Percentiles rank a stretch among this genome's conserved stretches.
Evolutionary conservation across 2,888 invertebrate genomes (phyloP).

Genomic region (Melieria picta): DNA sequence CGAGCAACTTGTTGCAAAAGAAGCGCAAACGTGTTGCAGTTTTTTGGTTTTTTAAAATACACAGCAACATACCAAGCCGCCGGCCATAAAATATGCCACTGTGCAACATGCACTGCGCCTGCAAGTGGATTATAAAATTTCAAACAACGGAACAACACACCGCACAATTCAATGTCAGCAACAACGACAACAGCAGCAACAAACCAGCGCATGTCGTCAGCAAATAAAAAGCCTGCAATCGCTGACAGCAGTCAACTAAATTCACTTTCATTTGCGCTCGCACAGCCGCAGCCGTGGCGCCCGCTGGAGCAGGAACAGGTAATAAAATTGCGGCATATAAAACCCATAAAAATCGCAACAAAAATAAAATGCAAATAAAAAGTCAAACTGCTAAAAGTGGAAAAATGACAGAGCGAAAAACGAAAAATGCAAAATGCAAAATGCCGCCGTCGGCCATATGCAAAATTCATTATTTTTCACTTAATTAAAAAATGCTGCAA

Average conservation of each 20-base stretch:
- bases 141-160: not conserved
- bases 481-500: slow-evolving; percentile 58
- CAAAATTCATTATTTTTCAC: slow-evolving; percentile 56
- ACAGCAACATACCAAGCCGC: too few relatives aligned
- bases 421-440: slow-evolving; percentile 23
- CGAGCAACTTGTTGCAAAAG: too few relatives aligned
- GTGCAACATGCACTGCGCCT: not conserved
- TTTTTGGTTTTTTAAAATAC: too few relatives aligned
- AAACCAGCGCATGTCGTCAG: slow-evolving; percentile 24
- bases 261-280: slow-evolving; percentile 48
- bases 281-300: slow-evolving; percentile 16
- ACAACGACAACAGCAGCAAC: not conserved
- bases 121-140: not conserved
- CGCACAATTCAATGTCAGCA: not conserved
- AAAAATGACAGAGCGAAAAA: slow-evolving; percentile 16
- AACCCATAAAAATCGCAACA: slow-evolving; percentile 29
- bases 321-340: slow-evolving; percentile 34
- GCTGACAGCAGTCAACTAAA: slow-evolving; percentile 28
- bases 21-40: too few relatives aligned
- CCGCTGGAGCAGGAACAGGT: slow-evolving; percentile 22
- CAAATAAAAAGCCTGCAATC: slow-evolving; percentile 26
- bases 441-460: slow-evolving; percentile 33
- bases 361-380: slow-evolving; percentile 25
- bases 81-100: not conserved
- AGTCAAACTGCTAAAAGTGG: not conserved